Evolutionary conservation across 2,113 vertebrate genomes (phyloP).

Genomic region (Mesoclemmys tuberculata): DNA sequence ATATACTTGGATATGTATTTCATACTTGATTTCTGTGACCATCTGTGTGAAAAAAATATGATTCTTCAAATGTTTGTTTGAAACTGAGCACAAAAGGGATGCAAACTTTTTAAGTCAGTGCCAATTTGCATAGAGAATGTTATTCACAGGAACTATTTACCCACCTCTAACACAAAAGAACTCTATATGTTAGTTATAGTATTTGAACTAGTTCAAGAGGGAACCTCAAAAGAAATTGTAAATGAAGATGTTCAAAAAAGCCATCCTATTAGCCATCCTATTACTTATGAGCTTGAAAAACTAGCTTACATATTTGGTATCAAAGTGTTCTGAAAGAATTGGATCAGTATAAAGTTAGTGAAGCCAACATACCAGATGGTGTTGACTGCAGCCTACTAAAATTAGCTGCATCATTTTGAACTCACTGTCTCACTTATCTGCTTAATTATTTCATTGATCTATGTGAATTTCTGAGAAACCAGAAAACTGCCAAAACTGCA

Average conservation of each 20-base stretch:
- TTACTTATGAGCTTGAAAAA: neutral
- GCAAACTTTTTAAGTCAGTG: neutral
- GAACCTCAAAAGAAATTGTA: neutral
- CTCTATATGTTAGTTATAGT: neutral
- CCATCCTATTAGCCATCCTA: neutral
- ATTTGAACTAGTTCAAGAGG: neutral
- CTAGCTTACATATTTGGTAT: constrained; percentile 10
- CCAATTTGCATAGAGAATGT: neutral
- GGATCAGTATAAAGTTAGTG: constrained; percentile 66
- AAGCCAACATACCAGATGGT: constrained; percentile 74
- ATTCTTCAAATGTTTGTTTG: neutral
- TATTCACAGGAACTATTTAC: neutral
- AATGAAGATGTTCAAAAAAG: neutral
- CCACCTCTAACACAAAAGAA: rapidly evolving
- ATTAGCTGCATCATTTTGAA: constrained; percentile 61
- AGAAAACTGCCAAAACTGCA: constrained; percentile 47
- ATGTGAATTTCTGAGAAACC: constrained; percentile 62
- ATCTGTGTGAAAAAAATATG: neutral
- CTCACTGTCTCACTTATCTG: constrained; percentile 32
- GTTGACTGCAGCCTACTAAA: constrained; percentile 65
- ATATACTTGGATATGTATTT: neutral
- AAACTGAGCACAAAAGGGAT: neutral
- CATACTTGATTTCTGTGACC: neutral
- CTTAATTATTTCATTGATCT: constrained; percentile 68
- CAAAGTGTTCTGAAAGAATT: constrained; percentile 34